phyloP scores from a whole-genome alignment of 2,113 vertebrate species.

The Salvelinus namaycush region DNA sequence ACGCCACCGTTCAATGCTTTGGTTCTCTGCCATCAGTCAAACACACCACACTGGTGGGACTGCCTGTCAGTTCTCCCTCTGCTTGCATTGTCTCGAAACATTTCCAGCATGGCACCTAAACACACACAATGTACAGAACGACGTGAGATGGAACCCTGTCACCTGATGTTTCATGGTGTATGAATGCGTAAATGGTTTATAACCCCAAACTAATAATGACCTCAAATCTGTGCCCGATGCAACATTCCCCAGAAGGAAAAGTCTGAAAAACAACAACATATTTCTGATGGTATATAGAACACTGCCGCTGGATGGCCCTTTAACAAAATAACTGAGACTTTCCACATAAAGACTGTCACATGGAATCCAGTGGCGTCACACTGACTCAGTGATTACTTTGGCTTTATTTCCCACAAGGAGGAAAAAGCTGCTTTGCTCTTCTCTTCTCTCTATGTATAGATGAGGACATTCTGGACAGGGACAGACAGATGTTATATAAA shows the following conservation, averaged over 20 bases:
- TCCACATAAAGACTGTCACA: not conserved
- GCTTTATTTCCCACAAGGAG: not conserved
- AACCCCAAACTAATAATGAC: no score
- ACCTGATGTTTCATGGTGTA: no score
- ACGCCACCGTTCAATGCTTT: not conserved
- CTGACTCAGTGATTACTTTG: conserved; percentile 10
- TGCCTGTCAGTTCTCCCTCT: not conserved
- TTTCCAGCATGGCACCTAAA: no score
- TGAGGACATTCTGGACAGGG: not conserved
- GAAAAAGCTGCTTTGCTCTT: not conserved
- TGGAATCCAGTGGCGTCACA: not conserved
- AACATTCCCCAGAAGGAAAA: no score
- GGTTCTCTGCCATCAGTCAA: not conserved
- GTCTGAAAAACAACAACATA: no score
- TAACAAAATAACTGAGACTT: not conserved
- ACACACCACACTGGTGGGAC: not conserved
- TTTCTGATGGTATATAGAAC: no score
- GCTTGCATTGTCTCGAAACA: not conserved
- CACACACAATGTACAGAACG: no score
- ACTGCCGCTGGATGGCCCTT: no score
- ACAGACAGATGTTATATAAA: not conserved
- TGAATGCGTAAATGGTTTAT: no score
- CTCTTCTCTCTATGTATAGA: not conserved
- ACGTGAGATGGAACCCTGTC: no score
- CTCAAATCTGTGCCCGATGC: no score